Evolutionary conservation across 2,113 vertebrate species (phyloP).

Genomic region (Bufo bufo): DNA sequence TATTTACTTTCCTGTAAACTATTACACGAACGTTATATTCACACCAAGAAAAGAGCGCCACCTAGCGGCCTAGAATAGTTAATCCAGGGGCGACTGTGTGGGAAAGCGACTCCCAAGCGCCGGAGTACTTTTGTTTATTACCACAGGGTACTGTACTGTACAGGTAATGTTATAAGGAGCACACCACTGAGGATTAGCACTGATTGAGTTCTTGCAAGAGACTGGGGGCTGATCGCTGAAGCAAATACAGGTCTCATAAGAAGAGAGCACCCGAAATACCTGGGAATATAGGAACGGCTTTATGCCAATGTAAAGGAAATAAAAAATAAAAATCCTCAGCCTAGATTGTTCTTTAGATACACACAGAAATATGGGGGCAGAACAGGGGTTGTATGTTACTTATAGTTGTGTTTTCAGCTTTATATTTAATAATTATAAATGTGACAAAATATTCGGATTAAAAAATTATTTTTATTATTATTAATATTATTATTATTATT

Average conservation of each 20-base stretch:
- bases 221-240: neutral
- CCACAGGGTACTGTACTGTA: neutral
- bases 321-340: neutral
- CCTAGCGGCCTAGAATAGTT: neutral
- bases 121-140: neutral
- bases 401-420: neutral
- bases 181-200: neutral
- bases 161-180: neutral
- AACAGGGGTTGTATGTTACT: neutral
- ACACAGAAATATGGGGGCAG: neutral
- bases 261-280: neutral
- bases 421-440: too few species aligned
- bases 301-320: neutral
- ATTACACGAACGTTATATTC: neutral
- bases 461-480: too few species aligned
- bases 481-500: too few species aligned
- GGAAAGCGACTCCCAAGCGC: neutral
- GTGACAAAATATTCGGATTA: too few species aligned
- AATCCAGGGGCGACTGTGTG: neutral
- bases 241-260: neutral
- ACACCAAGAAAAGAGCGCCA: neutral
- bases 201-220: neutral
- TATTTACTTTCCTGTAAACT: neutral
- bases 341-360: neutral
- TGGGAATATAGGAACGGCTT: too few species aligned